phyloP scores from a whole-genome alignment of 2,888 invertebrate species.

The Hetaerina titia region DNA sequence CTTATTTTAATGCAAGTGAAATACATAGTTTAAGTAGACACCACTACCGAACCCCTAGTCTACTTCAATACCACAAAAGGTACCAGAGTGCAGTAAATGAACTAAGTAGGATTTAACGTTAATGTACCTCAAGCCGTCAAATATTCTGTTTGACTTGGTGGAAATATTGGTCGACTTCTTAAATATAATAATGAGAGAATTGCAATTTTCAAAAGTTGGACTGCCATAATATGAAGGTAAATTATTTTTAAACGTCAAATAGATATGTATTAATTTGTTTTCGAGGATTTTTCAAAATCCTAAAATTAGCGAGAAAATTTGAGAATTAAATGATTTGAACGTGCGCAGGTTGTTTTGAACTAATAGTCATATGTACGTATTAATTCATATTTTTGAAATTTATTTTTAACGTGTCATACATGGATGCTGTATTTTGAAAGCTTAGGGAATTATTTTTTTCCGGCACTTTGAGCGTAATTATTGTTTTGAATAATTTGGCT shows the following conservation, averaged over 20 bases:
- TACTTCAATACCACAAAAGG: conserved; percentile 53
- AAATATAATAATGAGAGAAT: not conserved
- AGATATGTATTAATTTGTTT: conserved; percentile 60
- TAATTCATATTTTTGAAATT: not conserved
- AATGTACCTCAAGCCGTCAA: conserved; percentile 52
- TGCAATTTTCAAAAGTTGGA: conserved; percentile 41
- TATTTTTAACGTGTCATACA: not conserved
- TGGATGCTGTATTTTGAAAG: not conserved
- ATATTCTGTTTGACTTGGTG: conserved; percentile 49
- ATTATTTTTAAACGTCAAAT: conserved; percentile 13
- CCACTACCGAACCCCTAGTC: conserved; percentile 41
- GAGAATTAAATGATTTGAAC: not conserved
- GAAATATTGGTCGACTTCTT: conserved; percentile 41
- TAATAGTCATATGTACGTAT: not conserved
- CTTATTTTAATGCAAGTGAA: conserved; percentile 46
- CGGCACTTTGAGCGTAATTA: not conserved
- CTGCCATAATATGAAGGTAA: conserved; percentile 28
- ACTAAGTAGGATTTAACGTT: conserved; percentile 47
- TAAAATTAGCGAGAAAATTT: not conserved
- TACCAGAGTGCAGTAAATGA: conserved; percentile 55
- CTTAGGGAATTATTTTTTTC: not conserved
- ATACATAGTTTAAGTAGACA: conserved; percentile 52
- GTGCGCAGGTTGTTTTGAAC: not conserved
- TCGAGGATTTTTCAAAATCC: not conserved
- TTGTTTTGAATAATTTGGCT: not conserved